A percentile compares a stretch with the other conserved stretches of the same genome.
These are phyloP conservation scores for Mechanitis messenoides DNA, from an alignment of 2,888 invertebrate species.

Conservation along the genomic window DNA sequence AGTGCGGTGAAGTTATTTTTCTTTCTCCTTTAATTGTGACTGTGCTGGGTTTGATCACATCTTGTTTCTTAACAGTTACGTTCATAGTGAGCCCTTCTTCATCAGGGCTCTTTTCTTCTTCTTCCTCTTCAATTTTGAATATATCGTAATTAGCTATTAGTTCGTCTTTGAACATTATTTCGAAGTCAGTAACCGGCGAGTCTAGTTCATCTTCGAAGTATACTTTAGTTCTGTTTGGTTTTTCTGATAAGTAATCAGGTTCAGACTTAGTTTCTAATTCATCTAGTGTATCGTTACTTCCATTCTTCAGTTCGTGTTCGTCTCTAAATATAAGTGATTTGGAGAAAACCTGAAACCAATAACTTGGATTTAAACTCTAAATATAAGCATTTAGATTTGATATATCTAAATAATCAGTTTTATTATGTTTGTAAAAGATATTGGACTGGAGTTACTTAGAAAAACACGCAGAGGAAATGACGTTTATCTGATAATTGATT, in stretches of 20 bases:
- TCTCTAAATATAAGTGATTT: constrained; percentile 73
- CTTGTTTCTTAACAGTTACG: constrained; percentile 59
- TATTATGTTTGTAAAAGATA: too few relatives aligned
- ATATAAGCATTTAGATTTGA: too few relatives aligned
- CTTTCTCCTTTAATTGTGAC: constrained; percentile 66
- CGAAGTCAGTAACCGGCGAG: constrained; percentile 70
- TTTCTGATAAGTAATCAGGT: constrained; percentile 61
- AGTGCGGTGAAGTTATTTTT: constrained; percentile 60
- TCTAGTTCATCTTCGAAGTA: constrained; percentile 72
- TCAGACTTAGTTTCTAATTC: constrained; percentile 68
- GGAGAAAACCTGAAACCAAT: constrained; percentile 65
- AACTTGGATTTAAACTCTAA: constrained; percentile 1
- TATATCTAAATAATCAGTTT: too few relatives aligned
- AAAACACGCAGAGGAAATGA: too few relatives aligned
- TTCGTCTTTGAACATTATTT: constrained; percentile 75
- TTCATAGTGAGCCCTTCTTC: constrained; percentile 69
- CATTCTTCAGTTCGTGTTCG: constrained; percentile 60
- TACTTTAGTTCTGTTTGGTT: constrained; percentile 67
- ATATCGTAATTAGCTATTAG: constrained; percentile 58
- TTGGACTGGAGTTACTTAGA: too few relatives aligned
- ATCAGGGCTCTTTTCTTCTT: constrained; percentile 57
- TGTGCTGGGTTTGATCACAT: constrained; percentile 65
- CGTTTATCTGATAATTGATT: too few relatives aligned
- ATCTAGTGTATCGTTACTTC: constrained; percentile 54
- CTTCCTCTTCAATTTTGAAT: constrained; percentile 72